phyloP scores from a whole-genome alignment of 2,113 vertebrate genomes.

The Promerops cafer region DNA sequence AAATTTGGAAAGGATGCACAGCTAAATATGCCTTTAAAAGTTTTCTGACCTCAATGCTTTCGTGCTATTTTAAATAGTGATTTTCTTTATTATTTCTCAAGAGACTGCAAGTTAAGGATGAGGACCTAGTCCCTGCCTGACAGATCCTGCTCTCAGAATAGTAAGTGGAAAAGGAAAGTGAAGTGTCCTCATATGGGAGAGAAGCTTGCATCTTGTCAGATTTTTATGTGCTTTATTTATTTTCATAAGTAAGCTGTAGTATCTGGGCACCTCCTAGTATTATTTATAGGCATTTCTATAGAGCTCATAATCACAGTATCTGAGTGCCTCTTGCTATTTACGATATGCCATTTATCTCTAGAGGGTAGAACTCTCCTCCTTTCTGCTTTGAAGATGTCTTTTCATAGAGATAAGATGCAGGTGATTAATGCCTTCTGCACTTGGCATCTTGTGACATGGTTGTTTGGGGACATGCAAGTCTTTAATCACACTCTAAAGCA shows the following conservation, averaged over 20 bases:
- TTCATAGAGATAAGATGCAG: constrained; percentile 22
- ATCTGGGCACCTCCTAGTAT: constrained; percentile 22
- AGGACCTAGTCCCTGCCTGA: not conserved
- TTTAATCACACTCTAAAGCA: not conserved
- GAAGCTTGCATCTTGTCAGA: constrained; percentile 17
- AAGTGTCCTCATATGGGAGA: not conserved
- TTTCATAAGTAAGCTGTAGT: constrained; percentile 29
- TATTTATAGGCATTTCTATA: constrained; percentile 58
- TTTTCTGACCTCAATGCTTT: not conserved
- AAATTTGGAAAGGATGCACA: not conserved
- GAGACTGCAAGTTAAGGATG: not conserved
- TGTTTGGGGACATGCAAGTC: not conserved
- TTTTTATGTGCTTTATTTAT: constrained; percentile 48
- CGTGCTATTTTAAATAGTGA: not conserved
- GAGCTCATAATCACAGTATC: constrained; percentile 54
- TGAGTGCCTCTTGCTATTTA: constrained; percentile 42
- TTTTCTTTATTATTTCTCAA: not conserved
- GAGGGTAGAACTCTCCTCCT: constrained; percentile 37
- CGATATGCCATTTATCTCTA: constrained; percentile 31
- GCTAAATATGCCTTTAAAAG: not conserved
- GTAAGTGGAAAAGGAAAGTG: not conserved
- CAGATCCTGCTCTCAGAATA: not conserved
- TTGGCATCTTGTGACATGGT: constrained; percentile 33
- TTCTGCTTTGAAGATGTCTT: constrained; percentile 32
- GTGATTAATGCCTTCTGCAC: constrained; percentile 38